Conservation (phyloP, 2,888 invertebrate species). For the Acanthacorydalis orientalis region DNA sequence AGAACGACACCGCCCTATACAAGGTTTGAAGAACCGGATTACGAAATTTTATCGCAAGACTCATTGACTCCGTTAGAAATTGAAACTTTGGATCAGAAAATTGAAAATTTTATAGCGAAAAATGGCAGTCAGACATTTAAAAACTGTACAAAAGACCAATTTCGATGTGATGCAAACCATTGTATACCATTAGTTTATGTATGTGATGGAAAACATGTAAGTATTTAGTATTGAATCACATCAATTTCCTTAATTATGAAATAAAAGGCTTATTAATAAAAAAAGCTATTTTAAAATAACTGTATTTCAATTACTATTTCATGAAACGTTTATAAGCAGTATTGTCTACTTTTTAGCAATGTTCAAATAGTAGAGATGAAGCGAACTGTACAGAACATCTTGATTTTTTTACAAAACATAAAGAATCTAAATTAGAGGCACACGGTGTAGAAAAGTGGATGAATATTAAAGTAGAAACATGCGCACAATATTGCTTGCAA, state of each 20-base stretch:
- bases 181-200: slow-evolving; percentile 35
- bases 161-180: slow-evolving; percentile 28
- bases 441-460: slow-evolving; percentile 36
- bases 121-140: not conserved
- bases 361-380: slow-evolving; percentile 39
- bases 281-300: too few relatives aligned
- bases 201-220: slow-evolving; percentile 37
- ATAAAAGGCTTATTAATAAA: too few relatives aligned
- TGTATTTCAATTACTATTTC: too few relatives aligned
- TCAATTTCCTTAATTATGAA: too few relatives aligned
- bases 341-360: slow-evolving; percentile 27
- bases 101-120: too few relatives aligned
- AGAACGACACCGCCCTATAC: too few relatives aligned
- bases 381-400: slow-evolving; percentile 28
- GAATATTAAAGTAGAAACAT: slow-evolving; percentile 33
- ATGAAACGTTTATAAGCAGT: not conserved
- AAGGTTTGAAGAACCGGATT: too few relatives aligned
- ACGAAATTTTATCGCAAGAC: too few relatives aligned
- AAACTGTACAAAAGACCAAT: slow-evolving; percentile 23
- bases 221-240: too few relatives aligned
- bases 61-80: too few relatives aligned
- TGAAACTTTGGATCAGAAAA: too few relatives aligned
- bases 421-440: slow-evolving; percentile 27
- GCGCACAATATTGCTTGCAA: slow-evolving; percentile 35
- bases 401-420: slow-evolving; percentile 25